Conservation (phyloP, 2,113 vertebrate species). For the Amia ocellicauda region DNA sequence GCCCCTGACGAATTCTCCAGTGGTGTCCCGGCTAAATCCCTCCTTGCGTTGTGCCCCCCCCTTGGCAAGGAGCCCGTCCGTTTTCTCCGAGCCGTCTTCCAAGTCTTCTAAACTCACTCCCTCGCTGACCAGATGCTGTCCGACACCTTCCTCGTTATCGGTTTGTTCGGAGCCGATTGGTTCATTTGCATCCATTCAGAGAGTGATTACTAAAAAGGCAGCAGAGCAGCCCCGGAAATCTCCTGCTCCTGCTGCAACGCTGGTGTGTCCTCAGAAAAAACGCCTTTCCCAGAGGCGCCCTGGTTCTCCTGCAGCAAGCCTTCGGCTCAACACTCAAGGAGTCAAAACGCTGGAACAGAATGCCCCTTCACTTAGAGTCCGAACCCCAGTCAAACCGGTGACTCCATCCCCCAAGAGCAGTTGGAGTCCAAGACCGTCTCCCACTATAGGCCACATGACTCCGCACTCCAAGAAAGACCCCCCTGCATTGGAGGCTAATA, state of each 20-base stretch:
- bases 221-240: background rate
- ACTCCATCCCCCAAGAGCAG: constrained; percentile 40
- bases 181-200: background rate
- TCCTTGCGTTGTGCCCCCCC: constrained; percentile 38
- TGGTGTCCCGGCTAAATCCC: constrained; percentile 41
- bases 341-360: constrained; percentile 37
- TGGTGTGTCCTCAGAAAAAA: background rate
- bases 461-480: constrained; percentile 32
- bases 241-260: constrained; percentile 24
- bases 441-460: constrained; percentile 34
- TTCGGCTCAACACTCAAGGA: constrained; percentile 42
- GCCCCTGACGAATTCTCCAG: constrained; percentile 29
- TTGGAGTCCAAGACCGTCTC: constrained; percentile 26
- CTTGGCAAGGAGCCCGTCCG: constrained; percentile 39
- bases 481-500: too few relatives aligned
- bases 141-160: background rate
- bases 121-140: constrained; percentile 5
- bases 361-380: constrained; percentile 28
- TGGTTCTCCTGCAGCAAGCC: constrained; percentile 46
- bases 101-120: constrained; percentile 37
- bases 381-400: constrained; percentile 24
- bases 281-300: constrained; percentile 50
- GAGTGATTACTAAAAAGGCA: background rate
- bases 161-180: background rate
- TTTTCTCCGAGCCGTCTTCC: constrained; percentile 57